Base-by-base conservation (phyloP, 2,113 vertebrate species). In the Hiodon tergisus region DNA sequence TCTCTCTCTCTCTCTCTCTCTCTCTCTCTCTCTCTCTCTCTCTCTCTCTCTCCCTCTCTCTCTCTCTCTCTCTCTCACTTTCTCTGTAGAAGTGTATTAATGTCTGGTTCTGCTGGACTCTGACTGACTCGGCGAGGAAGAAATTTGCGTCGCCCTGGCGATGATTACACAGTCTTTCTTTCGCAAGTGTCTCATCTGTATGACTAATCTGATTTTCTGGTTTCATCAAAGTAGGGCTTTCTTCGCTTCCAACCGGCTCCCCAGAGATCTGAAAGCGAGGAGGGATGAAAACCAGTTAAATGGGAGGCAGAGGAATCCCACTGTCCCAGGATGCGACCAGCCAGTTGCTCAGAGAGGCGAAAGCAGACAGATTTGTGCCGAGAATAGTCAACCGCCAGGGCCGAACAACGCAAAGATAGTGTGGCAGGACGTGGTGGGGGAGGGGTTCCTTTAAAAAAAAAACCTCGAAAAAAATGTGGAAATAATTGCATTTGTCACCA, bases 401-500 rank as follows among this genome's bases (percentile, higher is more conserved):
- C 16, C 31, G 52, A 69, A 54, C 2, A 6, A 9, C 68, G 10
- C 9, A 1, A 16, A 6, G 68, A 3, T 17, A n/a, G 68, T 54
- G 8, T 2, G 9, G 14, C 68, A 17, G 51, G 9, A 16, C 4
- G 3, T 17, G 16, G 3, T 50, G 55, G 0, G 16, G 52, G n/a
- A 9, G 17, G 11, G 16, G 60, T 51, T 62, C 72, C 51, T 62
- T 62, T 48, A 17, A 58, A 54, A 75, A 68, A 75, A 67, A 67
- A 59, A 69, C 59, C 65, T 47, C 3, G 11, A 62, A 31, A 51
- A 62, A 70, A 69, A 68, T 72, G 68, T 75, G 75, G 78, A 77
- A 80, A 73, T 82, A 82, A 82, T 76, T 54, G 17, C 47, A 31
- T 57, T 72, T 78, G 81, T 77, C 76, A 75, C 76, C 46, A 46